Percentiles rank a stretch among this genome's conserved stretches.
Evolutionary conservation across 2,113 vertebrate genomes (phyloP).

Genomic region (Rostratula benghalensis): DNA sequence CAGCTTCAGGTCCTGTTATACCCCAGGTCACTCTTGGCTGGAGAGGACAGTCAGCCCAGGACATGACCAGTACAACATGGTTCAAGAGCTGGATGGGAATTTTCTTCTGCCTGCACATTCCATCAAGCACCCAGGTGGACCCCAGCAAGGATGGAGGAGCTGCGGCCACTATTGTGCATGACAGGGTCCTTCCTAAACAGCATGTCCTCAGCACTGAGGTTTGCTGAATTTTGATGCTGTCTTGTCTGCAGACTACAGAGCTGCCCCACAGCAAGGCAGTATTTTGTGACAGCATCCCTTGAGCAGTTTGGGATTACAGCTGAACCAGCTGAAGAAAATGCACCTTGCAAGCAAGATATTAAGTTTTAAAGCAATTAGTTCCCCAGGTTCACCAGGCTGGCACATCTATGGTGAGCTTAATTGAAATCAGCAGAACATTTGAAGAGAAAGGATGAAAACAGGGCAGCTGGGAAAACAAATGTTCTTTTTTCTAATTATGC

Average conservation of each 20-base stretch:
- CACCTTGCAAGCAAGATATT: conserved; percentile 38
- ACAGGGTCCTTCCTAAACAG: not conserved
- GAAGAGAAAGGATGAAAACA: conserved; percentile 57
- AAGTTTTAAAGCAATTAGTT: conserved; percentile 49
- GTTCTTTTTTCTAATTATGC: conserved; percentile 69
- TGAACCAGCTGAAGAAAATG: conserved; percentile 19
- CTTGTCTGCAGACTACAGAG: not conserved
- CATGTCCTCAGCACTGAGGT: accelerated
- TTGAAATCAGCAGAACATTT: conserved; percentile 62
- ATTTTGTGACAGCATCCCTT: not conserved
- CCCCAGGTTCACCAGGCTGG: conserved; percentile 16
- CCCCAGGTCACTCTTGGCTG: accelerated
- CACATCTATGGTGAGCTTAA: conserved; percentile 41
- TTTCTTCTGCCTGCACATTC: not conserved
- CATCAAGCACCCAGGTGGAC: accelerated
- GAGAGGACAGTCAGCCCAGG: not conserved
- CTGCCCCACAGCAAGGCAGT: not conserved
- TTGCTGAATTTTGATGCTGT: not conserved
- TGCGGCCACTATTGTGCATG: accelerated
- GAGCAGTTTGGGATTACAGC: not conserved
- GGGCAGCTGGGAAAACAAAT: conserved; percentile 70
- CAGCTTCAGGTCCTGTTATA: accelerated
- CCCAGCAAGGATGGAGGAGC: not conserved
- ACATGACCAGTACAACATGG: accelerated
- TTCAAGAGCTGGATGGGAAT: not conserved